Conservation (phyloP, 2,113 vertebrate species). For the Xenopus borealis region DNA sequence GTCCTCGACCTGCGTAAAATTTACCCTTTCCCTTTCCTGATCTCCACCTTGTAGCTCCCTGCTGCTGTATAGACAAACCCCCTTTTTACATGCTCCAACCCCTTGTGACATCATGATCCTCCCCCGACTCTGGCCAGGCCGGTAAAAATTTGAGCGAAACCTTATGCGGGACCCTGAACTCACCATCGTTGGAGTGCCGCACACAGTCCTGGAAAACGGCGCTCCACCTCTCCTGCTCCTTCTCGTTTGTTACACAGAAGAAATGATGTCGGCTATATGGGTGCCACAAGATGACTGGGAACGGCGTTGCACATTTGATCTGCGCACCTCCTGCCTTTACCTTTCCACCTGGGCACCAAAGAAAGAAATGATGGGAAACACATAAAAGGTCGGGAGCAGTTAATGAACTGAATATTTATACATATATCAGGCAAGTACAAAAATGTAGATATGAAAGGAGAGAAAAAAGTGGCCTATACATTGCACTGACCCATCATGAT, state of each 20-base stretch:
- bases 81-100: too few species aligned
- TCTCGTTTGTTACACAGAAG: conserved; percentile 87
- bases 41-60: too few species aligned
- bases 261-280: conserved; percentile 84
- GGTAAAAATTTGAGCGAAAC: neutral
- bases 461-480: too few species aligned
- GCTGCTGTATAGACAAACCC: too few species aligned
- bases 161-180: neutral
- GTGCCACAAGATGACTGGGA: conserved; percentile 90
- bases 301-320: conserved; percentile 79
- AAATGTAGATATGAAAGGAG: too few species aligned
- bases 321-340: conserved; percentile 69
- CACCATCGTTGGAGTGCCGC: conserved; percentile 87
- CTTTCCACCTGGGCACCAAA: conserved; percentile 61
- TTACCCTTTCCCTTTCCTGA: too few species aligned
- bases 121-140: too few species aligned
- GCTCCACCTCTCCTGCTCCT: conserved; percentile 88
- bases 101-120: too few species aligned
- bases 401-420: neutral
- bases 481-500: too few species aligned
- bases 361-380: too few species aligned
- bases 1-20: too few species aligned
- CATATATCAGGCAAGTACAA: too few species aligned
- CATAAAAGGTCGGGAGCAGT: neutral
- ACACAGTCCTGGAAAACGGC: conserved; percentile 91